Evolutionary conservation across 2,797 vertebrate genomes (phyloP).

Genomic region (Adelosebastes latens): DNA sequence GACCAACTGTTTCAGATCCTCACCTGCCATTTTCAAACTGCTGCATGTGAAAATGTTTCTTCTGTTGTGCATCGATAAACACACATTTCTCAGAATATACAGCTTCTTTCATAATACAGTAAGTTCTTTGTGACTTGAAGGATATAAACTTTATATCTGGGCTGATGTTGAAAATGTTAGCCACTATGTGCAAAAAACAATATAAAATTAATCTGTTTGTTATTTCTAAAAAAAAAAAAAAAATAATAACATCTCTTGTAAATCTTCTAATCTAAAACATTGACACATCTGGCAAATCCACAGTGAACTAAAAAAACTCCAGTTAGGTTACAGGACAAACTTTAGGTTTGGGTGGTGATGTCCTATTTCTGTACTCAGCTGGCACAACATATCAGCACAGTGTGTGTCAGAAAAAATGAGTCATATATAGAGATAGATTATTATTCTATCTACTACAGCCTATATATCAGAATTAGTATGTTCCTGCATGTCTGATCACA

Average conservation of each 20-base stretch:
- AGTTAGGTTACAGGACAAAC: background rate
- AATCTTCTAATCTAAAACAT: background rate
- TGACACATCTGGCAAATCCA: background rate
- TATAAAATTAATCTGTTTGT: background rate
- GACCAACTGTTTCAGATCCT: background rate
- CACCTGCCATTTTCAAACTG: conserved; percentile 2
- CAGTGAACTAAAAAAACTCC: background rate
- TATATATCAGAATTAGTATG: background rate
- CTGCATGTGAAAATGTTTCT: background rate
- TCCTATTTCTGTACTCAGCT: conserved; percentile 65
- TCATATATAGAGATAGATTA: background rate
- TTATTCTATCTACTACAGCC: background rate
- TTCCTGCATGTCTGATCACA: background rate
- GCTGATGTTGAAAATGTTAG: background rate
- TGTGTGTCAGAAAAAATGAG: background rate
- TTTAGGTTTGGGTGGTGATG: conserved; percentile 25
- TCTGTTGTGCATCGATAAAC: background rate
- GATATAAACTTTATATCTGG: background rate
- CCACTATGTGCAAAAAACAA: background rate
- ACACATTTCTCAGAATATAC: background rate
- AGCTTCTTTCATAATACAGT: background rate
- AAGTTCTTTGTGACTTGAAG: background rate
- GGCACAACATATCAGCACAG: conserved; percentile 30
- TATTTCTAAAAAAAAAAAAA: background rate
- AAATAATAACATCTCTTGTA: background rate